These are phyloP conservation scores for Liodrosophila aerea DNA, from an alignment of 2,888 invertebrate genomes.

Conservation along the genomic window DNA sequence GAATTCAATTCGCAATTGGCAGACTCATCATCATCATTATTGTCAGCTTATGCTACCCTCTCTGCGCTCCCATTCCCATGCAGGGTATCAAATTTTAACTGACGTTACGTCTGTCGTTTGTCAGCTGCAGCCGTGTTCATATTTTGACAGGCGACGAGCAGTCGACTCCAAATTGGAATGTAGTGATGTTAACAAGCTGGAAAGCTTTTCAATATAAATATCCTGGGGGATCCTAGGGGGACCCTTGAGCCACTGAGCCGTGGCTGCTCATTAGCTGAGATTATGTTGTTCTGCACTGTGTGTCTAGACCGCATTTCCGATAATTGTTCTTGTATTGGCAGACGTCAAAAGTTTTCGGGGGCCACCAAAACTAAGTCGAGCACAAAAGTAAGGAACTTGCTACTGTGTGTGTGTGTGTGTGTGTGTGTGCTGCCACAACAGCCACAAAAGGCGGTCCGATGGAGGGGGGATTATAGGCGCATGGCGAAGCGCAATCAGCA, in stretches of 20 bases:
- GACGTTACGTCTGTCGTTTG: conserved; percentile 29
- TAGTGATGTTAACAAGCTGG: too few relatives aligned
- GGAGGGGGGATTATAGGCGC: conserved; percentile 38
- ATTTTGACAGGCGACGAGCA: conserved; percentile 33
- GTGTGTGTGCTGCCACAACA: conserved; percentile 39
- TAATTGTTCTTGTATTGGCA: conserved; percentile 73
- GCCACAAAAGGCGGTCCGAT: conserved; percentile 36
- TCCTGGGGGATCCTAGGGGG: too few relatives aligned
- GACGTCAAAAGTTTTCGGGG: conserved; percentile 52
- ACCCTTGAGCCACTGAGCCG: conserved; percentile 10
- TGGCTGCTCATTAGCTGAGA: conserved; percentile 68
- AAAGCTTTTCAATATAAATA: conserved; percentile 12
- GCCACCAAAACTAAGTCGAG: conserved; percentile 58
- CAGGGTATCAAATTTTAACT: conserved; percentile 16
- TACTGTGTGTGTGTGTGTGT: conserved; percentile 3
- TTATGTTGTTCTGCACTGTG: conserved; percentile 36
- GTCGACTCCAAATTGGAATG: too few relatives aligned
- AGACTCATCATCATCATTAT: too few relatives aligned
- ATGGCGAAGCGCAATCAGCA: conserved; percentile 57
- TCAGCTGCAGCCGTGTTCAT: conserved; percentile 38
- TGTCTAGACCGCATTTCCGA: conserved; percentile 75
- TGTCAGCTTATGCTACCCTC: neutral
- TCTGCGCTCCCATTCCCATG: neutral
- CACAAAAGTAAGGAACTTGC: conserved; percentile 56
- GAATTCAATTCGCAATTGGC: neutral